Base-by-base conservation (phyloP, 2,113 vertebrate species). In the Pangasianodon gigas region DNA sequence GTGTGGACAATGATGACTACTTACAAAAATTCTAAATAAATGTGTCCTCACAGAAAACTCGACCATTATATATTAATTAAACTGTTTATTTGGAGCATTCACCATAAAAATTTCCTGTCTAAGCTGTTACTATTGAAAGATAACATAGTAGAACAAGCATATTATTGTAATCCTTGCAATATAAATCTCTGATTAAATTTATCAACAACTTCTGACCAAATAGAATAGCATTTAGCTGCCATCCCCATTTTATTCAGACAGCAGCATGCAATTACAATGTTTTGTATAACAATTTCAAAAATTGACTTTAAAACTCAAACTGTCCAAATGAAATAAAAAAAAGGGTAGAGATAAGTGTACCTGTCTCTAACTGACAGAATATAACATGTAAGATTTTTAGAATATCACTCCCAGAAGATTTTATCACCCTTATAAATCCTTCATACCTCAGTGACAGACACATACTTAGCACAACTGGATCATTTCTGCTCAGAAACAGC, bases 381-480 rank as follows among this genome's bases (percentile, higher is more conserved):
- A 21, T 46, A 67, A 67, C 62, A 75, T 79, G 75, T 11, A 48
- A 29, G 29, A 54, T 81, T 7, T 81, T n/a, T 9, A 48, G 16
- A 79, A 79, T 24, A 32, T 67, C 32, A n/a, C 10, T 67, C 8
- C 11, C 29, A 48, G 11, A 41, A 60, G 26, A 19, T 58, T 60
- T n/a, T n/a, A 60, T 87, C 26, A 81, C 13, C 77, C n/a, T n/a
- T 69, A 54, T 37, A 86, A 74, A 77, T 75, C 32, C 52, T 65
- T 88, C 18, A 65, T 62, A 21, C 29, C 29, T 21, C n/a, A 65
- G 5, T 82, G 29, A 51, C 58, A 65, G 75, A 88, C 46, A n/a
- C 37, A 37, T 37, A 1, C 10, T 6, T 62, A 37, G 71, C 16
- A 60, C 13, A 65, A 32, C 3, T 32, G 56, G 79, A 71, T 69